Base-by-base conservation (phyloP, 23 tunicate species). In the Phallusia fumigata region DNA sequence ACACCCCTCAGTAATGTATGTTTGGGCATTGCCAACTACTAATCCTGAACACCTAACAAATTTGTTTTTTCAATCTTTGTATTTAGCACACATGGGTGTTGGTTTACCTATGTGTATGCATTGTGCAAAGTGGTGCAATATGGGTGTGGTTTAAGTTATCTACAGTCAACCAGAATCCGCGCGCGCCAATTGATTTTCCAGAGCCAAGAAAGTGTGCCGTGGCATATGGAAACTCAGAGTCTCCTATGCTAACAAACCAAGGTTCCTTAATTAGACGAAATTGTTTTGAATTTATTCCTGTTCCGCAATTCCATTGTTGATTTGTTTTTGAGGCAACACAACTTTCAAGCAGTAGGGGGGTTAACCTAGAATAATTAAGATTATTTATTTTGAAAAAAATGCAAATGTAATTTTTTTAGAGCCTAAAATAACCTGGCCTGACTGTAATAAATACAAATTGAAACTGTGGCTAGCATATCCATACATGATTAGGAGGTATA, bases 21-120 rank as follows among this genome's bases (percentile, higher is more conserved):
- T 24, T 58, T 58, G 26, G 11, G 69, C 3, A 58, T 58, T 22
- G 28, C 28, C 16, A 6, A 53, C 35, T 30, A 12, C 53, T 52
- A 91, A 64, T 51, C 87, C 84, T 15, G 84, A 76, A 82, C 96
- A 91, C 1, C 96, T 91, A 28, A 21, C 18, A 51, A 51, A 18
- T 13, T 22, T 58, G 69, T 58, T 58, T 58, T 8, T 58, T 24
- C 16, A 2, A 58, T 5, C 3, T 58, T 40, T 40, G 5, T 40
- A 40, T 21, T 58, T 58, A n/a, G n/a, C n/a, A n/a, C n/a, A n/a
- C n/a, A n/a, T n/a, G n/a, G n/a, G n/a, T n/a, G n/a, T n/a, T 22
- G 8, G 18, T 77, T 40, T 77, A 83, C 86, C 51, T 83, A 80
- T 83, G n/a, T 74, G 86, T 74, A 26, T 83, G 86, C 36, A 83